These are phyloP conservation scores for Toxonevra muliebris DNA, from an alignment of 2,888 invertebrate species.

Conservation along the genomic window DNA sequence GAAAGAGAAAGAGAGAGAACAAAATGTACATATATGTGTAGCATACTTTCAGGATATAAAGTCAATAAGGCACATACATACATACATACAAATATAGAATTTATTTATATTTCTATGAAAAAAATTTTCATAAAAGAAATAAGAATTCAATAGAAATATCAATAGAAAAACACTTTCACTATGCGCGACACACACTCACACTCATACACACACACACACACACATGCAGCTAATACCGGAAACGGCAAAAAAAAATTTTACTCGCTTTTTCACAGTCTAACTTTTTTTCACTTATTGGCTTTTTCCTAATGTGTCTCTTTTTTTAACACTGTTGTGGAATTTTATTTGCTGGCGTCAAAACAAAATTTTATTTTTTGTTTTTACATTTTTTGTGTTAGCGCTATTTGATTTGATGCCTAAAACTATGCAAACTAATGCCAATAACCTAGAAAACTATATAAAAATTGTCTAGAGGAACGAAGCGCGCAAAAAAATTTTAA, in stretches of 20 bases:
- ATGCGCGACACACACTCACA: neutral
- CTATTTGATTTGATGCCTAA: slow-evolving; percentile 6
- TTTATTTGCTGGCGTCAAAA: too few relatives aligned
- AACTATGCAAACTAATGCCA: slow-evolving; percentile 29
- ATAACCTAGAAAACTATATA: slow-evolving; percentile 28
- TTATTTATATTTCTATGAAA: too few relatives aligned
- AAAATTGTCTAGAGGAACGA: neutral
- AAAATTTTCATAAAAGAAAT: neutral
- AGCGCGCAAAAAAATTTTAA: slow-evolving; percentile 8
- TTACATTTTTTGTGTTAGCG: neutral
- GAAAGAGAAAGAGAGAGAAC: neutral
- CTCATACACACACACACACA: neutral
- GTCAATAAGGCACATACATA: too few relatives aligned
- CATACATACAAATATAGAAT: too few relatives aligned
- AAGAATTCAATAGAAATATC: neutral
- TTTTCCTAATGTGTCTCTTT: too few relatives aligned
- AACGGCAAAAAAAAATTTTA: too few relatives aligned
- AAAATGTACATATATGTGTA: neutral
- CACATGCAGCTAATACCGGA: neutral
- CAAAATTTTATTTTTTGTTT: too few relatives aligned
- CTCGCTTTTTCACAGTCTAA: too few relatives aligned
- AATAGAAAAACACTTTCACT: neutral
- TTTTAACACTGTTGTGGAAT: too few relatives aligned
- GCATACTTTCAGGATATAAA: neutral
- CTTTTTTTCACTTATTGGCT: too few relatives aligned